These are phyloP conservation scores for Nyctereutes procyonoides DNA, from an alignment of 2,113 vertebrate species.

Conservation along the genomic window DNA sequence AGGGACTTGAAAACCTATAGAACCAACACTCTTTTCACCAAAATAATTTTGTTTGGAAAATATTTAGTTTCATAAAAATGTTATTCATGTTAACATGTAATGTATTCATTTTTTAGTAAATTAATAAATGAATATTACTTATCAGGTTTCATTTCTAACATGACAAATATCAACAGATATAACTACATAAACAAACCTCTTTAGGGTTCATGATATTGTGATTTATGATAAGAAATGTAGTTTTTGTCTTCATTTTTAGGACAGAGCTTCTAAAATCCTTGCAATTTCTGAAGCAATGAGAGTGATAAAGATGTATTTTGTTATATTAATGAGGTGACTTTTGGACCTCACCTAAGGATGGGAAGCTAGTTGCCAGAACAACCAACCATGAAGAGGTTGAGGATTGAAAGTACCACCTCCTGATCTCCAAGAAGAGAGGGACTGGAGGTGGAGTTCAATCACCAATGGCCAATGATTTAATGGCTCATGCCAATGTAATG, in stretches of 20 bases:
- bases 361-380: not conserved
- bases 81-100: not conserved
- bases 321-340: not conserved
- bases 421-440: not conserved
- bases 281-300: not conserved
- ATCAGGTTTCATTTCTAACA: not conserved
- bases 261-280: not conserved
- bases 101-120: slow-evolving; percentile 16
- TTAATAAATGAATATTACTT: not conserved
- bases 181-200: not conserved
- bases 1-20: not conserved
- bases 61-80: not conserved
- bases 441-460: not conserved
- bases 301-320: not conserved
- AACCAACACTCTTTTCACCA: not conserved
- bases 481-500: not conserved
- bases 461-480: not conserved
- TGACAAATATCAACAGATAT: not conserved
- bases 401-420: not conserved
- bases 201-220: not conserved
- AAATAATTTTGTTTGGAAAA: not conserved
- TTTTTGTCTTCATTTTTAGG: not conserved
- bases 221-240: not conserved
- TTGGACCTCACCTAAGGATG: not conserved
- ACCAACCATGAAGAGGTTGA: not conserved